A percentile compares a stretch with the other conserved stretches of the same genome.
phyloP scores from a whole-genome alignment of 2,797 vertebrate species.

The Limnodromus scolopaceus region DNA sequence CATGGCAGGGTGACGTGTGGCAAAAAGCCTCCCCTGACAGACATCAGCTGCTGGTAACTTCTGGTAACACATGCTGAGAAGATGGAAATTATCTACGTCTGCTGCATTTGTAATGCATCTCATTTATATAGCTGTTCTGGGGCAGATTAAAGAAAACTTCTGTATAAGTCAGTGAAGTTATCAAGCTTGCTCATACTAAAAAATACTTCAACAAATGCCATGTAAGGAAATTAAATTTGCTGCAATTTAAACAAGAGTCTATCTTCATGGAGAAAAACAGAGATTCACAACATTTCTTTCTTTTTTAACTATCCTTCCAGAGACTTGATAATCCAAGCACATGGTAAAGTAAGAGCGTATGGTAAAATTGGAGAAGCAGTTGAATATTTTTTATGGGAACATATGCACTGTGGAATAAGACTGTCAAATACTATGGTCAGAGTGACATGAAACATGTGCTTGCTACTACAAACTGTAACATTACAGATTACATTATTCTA shows the following conservation, averaged over 20 bases:
- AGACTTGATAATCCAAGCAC: background rate
- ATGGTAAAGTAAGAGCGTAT: background rate
- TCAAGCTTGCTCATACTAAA: background rate
- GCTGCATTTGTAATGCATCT: background rate
- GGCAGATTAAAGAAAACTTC: conserved; percentile 8
- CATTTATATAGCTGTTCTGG: background rate
- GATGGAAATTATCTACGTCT: rapidly evolving
- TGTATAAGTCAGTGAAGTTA: background rate
- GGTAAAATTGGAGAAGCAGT: background rate
- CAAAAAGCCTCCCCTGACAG: background rate
- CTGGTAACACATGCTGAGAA: background rate
- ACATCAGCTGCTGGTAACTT: background rate
- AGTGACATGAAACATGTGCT: background rate
- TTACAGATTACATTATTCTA: background rate
- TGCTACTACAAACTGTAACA: background rate
- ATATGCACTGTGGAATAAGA: background rate
- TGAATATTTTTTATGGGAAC: background rate
- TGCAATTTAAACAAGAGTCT: background rate
- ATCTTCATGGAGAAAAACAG: background rate
- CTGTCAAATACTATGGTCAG: background rate
- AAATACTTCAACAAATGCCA: background rate
- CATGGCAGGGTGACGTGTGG: background rate
- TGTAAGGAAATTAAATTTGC: background rate
- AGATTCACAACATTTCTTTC: background rate
- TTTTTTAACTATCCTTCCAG: background rate